Conservation (phyloP, 1,140 invertebrate species). For the Drosophila tropicalis region DNA sequence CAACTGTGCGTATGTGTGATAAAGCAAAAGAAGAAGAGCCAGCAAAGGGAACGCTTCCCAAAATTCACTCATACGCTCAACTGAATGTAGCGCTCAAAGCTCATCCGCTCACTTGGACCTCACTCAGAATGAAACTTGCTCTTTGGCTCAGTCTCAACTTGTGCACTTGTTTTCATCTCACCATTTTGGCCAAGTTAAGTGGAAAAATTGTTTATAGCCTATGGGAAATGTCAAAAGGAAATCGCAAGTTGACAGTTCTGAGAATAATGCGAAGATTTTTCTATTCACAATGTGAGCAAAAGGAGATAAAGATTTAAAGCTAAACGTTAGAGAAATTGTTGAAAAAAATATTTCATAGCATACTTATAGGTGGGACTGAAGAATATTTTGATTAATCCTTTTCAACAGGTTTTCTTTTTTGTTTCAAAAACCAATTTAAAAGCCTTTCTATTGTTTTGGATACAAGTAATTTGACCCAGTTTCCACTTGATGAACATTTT, state of each 20-base stretch:
- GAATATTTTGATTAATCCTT: not conserved
- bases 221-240: constrained; percentile 1
- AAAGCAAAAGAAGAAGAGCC: constrained; percentile 23
- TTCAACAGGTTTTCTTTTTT: not conserved
- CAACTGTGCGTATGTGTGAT: constrained; percentile 71
- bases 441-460: not conserved
- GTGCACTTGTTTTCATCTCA: not conserved
- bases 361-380: not conserved
- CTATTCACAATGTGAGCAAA: not conserved
- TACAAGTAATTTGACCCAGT: not conserved
- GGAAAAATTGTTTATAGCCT: not conserved
- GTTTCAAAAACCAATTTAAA: not conserved
- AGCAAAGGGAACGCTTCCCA: constrained; percentile 20
- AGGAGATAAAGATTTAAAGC: not conserved
- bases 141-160: not conserved
- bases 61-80: constrained; percentile 64
- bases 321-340: not conserved
- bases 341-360: not conserved
- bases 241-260: constrained; percentile 1
- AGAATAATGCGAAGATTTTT: not conserved
- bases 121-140: constrained; percentile 23
- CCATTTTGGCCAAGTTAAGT: not conserved
- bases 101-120: constrained; percentile 61
- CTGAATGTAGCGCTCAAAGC: constrained; percentile 47
- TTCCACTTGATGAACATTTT: constrained; percentile 30